phyloP scores from a whole-genome alignment of 2,797 vertebrate species.

The Alexandromys oeconomus region DNA sequence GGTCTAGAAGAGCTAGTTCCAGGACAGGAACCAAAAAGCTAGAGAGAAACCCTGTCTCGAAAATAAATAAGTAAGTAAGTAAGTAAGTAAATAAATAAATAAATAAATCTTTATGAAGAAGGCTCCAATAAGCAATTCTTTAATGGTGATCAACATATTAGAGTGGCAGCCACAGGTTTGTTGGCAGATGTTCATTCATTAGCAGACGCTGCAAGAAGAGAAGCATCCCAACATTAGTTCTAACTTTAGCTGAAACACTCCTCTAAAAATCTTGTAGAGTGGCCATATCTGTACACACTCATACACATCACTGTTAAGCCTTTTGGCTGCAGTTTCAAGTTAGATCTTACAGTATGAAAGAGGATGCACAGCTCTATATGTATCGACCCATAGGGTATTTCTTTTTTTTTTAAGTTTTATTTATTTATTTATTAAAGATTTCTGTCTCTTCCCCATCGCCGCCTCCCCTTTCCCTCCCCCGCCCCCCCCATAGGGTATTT shows the following conservation, averaged over 20 bases:
- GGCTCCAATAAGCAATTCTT: slow-evolving; percentile 99
- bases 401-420: no score
- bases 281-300: background rate
- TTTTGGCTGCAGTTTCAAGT: background rate
- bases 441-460: no score
- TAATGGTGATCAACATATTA: slow-evolving; percentile 97
- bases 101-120: slow-evolving; percentile 93
- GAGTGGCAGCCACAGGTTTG: slow-evolving; percentile 91
- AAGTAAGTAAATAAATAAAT: no score
- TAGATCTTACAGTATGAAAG: background rate
- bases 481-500: background rate
- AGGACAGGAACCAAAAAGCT: no score
- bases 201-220: background rate
- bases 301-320: background rate
- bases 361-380: background rate
- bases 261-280: background rate
- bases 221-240: background rate
- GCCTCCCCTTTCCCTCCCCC: no score
- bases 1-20: no score
- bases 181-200: background rate
- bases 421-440: no score
- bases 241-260: background rate
- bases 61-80: no score
- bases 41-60: no score
- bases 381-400: background rate